A percentile compares a stretch with the other conserved stretches of the same genome.
These are phyloP conservation scores for Anarhynchus alexandrinus DNA, from an alignment of 2,113 vertebrate genomes.

Conservation along the genomic window DNA sequence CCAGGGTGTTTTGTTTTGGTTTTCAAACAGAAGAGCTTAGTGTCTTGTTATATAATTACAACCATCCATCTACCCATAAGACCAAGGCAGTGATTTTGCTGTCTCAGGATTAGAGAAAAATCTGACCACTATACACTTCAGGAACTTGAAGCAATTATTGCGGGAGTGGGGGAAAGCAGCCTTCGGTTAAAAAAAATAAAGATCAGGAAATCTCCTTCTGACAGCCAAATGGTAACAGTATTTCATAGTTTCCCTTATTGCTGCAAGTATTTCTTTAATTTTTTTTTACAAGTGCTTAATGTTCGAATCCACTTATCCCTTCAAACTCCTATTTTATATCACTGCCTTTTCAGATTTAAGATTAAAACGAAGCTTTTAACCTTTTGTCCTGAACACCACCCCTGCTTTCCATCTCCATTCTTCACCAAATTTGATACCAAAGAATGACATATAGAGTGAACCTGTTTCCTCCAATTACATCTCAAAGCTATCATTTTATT, in stretches of 20 bases:
- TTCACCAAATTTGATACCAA: background rate
- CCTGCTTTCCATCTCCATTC: background rate
- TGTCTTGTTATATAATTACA: background rate
- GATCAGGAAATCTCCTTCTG: background rate
- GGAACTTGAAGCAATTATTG: background rate
- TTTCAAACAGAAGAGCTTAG: background rate
- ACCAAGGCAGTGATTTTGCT: background rate
- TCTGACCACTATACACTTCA: background rate
- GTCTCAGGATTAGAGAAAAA: background rate
- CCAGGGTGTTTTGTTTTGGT: background rate
- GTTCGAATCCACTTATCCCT: background rate
- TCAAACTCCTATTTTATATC: background rate
- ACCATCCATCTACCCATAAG: background rate
- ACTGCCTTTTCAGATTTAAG: background rate
- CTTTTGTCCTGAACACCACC: background rate
- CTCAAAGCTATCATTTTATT: background rate
- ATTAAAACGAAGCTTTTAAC: background rate
- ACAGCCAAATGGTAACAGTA: background rate
- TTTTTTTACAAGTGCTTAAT: background rate
- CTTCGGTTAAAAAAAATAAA: background rate
- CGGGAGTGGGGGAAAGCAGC: rapidly evolving
- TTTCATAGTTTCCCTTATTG: background rate
- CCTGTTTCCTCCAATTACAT: background rate
- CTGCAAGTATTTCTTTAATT: background rate
- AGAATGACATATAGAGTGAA: background rate